Conservation (phyloP, 2,113 vertebrate species). For the Crocuta crocuta region DNA sequence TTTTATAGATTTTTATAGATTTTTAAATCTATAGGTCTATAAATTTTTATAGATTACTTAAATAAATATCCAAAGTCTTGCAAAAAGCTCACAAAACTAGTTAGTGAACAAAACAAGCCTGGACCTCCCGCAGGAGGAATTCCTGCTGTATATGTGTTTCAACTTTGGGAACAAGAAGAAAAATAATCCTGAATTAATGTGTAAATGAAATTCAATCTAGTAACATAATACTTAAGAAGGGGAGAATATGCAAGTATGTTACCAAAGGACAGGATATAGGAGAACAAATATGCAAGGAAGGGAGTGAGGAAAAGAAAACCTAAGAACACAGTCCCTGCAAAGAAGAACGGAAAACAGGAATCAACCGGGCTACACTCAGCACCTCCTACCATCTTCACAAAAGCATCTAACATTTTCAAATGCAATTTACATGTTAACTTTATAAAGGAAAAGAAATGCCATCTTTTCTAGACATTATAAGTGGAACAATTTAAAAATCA, state of each 20-base stretch:
- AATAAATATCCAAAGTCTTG: not conserved
- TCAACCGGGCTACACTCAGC: not conserved
- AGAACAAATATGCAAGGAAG: not conserved
- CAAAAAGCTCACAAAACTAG: not conserved
- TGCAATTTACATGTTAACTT: not conserved
- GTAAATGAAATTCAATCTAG: constrained; percentile 9
- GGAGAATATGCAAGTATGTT: not conserved
- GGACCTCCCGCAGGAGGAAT: not conserved
- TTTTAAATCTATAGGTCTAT: too few species aligned
- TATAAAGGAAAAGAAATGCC: not conserved
- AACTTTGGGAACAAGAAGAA: not conserved
- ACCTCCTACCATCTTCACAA: not conserved
- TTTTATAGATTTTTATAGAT: constrained; percentile 30
- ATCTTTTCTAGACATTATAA: not conserved
- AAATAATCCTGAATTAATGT: not conserved
- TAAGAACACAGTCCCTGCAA: not conserved
- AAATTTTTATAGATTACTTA: constrained; percentile 20
- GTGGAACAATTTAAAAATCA: not conserved
- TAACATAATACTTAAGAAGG: not conserved
- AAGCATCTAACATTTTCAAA: constrained; percentile 5
- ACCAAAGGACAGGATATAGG: not conserved
- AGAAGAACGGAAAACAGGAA: not conserved
- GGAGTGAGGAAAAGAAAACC: constrained; percentile 5
- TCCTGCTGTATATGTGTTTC: not conserved
- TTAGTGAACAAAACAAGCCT: not conserved